Conservation (phyloP, 2,797 vertebrate genomes). For the Cynopterus sphinx region DNA sequence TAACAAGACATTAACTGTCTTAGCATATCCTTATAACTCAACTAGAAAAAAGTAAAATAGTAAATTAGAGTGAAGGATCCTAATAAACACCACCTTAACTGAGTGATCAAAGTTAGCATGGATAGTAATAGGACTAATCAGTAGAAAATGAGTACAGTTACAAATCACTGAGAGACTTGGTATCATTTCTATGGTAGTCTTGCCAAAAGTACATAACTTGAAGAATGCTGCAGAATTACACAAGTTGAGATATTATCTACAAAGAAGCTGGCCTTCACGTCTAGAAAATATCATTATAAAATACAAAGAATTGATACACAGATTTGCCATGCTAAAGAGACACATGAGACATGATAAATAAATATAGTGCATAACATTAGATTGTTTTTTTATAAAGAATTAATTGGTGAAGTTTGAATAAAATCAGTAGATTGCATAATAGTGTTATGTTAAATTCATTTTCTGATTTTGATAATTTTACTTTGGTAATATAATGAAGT, state of each 20-base stretch:
- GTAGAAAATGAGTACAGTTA: background rate
- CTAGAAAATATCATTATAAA: background rate
- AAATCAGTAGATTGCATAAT: background rate
- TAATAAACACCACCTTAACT: background rate
- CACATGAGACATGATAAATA: background rate
- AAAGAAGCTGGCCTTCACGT: fast-evolving
- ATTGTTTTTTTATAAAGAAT: background rate
- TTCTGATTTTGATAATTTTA: background rate
- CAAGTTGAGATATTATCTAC: background rate
- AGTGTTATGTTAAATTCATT: background rate
- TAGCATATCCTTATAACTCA: background rate
- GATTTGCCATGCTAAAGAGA: background rate
- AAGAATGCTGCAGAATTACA: background rate
- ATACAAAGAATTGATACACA: background rate
- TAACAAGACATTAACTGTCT: background rate
- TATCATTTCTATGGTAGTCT: background rate
- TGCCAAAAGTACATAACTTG: background rate
- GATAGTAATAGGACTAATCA: background rate
- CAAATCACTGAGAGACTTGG: background rate
- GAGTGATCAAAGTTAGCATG: background rate
- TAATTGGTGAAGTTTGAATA: background rate
- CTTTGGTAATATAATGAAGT: background rate
- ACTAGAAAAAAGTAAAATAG: background rate
- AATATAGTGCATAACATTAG: background rate
- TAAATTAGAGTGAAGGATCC: background rate